These are phyloP conservation scores for Iguana delicatissima DNA, from an alignment of 2,797 vertebrate genomes.

Conservation along the genomic window DNA sequence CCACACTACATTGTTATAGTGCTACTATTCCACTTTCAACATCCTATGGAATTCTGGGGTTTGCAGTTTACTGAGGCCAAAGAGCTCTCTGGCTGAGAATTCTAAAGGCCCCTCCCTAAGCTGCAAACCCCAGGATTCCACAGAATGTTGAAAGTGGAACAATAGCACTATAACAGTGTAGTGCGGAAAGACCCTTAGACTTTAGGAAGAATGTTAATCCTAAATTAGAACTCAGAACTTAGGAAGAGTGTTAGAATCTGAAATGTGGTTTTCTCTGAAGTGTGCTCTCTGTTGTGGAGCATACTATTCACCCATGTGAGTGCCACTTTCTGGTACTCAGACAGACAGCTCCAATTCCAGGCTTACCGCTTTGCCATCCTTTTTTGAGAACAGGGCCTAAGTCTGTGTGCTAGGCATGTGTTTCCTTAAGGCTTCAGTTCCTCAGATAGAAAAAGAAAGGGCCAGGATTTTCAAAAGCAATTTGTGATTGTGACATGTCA, in stretches of 20 bases:
- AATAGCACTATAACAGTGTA: no score
- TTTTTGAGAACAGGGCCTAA: not conserved
- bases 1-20: no score
- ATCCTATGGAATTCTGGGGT: no score
- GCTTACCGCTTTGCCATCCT: not conserved
- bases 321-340: not conserved
- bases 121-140: no score
- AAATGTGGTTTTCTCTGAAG: not conserved
- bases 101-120: no score
- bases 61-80: no score
- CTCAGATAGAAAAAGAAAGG: not conserved
- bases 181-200: no score
- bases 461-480: not conserved
- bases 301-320: not conserved
- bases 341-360: not conserved
- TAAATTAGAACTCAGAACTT: no score
- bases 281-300: not conserved
- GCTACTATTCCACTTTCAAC: no score
- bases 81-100: no score
- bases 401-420: not conserved
- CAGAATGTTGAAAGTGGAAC: no score
- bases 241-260: not conserved
- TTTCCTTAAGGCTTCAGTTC: not conserved
- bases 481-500: not conserved
- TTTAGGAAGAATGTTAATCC: no score